A percentile compares a stretch with the other conserved stretches of the same genome.
phyloP scores from a whole-genome alignment of 2,888 invertebrate species.

The Pyrrhia umbra region DNA sequence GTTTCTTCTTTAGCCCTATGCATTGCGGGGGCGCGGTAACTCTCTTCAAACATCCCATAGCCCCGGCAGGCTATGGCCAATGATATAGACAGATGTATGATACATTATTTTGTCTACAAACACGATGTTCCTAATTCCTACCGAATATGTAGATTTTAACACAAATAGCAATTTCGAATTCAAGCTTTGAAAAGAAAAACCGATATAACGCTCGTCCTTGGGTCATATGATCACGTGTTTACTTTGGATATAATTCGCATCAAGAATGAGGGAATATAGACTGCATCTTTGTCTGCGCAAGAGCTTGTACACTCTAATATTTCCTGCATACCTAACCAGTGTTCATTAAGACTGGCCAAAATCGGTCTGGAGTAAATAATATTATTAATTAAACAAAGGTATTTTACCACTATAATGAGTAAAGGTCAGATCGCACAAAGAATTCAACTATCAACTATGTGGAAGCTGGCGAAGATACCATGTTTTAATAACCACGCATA shows the following conservation, averaged over 20 bases:
- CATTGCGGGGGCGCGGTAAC: too few relatives aligned
- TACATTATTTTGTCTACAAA: conserved; percentile 12
- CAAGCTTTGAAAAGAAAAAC: conserved; percentile 54
- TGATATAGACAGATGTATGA: neutral
- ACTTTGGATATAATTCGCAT: conserved; percentile 27
- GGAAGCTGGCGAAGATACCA: conserved; percentile 20
- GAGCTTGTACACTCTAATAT: too few relatives aligned
- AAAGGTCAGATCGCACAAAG: conserved; percentile 39
- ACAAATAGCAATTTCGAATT: conserved; percentile 59
- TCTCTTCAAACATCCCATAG: too few relatives aligned
- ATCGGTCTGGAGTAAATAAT: too few relatives aligned
- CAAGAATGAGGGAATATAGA: too few relatives aligned
- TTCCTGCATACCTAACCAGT: too few relatives aligned
- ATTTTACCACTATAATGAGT: too few relatives aligned
- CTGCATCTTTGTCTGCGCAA: too few relatives aligned
- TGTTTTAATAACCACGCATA: conserved; percentile 47
- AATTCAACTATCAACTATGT: conserved; percentile 39
- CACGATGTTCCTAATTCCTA: conserved; percentile 43
- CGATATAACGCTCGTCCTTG: conserved; percentile 30
- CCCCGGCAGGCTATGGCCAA: too few relatives aligned
- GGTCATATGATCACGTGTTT: conserved; percentile 28
- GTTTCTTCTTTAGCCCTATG: too few relatives aligned
- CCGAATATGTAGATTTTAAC: conserved; percentile 41
- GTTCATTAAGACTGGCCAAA: too few relatives aligned
- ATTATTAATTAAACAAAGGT: too few relatives aligned